These are phyloP conservation scores for Enteromius argenteus DNA, from an alignment of 2,797 vertebrate genomes.

Conservation along the genomic window DNA sequence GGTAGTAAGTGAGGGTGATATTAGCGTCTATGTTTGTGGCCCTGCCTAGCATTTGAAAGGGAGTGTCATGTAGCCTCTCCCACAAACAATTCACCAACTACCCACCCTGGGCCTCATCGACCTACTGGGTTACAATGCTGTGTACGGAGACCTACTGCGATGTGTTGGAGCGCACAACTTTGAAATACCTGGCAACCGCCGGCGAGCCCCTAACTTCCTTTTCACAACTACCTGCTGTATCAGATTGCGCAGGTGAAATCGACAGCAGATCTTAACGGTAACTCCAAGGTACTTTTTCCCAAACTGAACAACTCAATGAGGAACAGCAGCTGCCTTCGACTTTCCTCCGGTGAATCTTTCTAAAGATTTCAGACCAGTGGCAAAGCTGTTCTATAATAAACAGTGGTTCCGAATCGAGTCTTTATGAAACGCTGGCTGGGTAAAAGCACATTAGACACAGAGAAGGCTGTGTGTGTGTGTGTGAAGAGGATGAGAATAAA, in stretches of 20 bases:
- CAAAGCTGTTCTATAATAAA: slow-evolving; percentile 19
- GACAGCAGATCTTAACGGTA: neutral
- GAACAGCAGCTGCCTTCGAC: neutral
- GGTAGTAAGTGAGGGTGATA: slow-evolving; percentile 53
- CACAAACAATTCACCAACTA: slow-evolving; percentile 36
- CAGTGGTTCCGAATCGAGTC: neutral
- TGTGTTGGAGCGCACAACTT: neutral
- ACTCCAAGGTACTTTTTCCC: slow-evolving; percentile 22
- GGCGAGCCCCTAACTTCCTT: neutral
- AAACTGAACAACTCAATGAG: neutral
- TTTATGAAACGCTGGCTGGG: neutral
- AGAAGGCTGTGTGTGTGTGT: slow-evolving; percentile 13
- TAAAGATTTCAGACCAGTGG: neutral
- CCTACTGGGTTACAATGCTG: neutral
- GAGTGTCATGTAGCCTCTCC: slow-evolving; percentile 50
- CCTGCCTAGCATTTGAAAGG: slow-evolving; percentile 40
- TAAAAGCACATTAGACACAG: slow-evolving; percentile 25
- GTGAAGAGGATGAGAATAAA: slow-evolving; percentile 42
- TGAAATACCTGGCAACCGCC: slow-evolving; percentile 27
- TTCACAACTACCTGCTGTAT: neutral
- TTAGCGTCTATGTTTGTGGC: slow-evolving; percentile 38
- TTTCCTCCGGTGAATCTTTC: neutral
- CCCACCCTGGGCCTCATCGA: neutral
- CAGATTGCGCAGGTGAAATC: slow-evolving; percentile 29
- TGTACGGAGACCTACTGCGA: neutral